Evolutionary conservation across 2,797 vertebrate genomes (phyloP), one percentile per base, ranked within the genome.

Genomic region (Coccyzus lansbergi): DNA sequence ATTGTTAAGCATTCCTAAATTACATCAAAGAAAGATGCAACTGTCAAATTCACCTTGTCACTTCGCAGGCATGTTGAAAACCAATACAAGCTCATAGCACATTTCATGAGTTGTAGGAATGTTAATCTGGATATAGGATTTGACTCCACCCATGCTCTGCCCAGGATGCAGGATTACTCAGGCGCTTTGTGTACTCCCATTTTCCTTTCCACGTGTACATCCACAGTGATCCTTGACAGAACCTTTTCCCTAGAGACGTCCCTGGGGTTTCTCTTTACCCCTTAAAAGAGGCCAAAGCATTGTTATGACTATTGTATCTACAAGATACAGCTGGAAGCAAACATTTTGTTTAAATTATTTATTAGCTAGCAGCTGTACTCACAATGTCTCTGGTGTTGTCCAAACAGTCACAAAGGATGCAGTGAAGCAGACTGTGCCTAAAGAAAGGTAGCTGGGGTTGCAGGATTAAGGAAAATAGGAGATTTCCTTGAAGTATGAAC

Each of bases 81-180:
- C 15, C 44, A 25, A 67, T 75, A 58, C 28, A 78, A 88, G 52
- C 53, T 72, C 60, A n/a, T 3, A 51, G 55, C 28, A 83, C 1
- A 4, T 79, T 91, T 64, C 42, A 78, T 56, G 72, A 91, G 56
- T 2, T 40, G 38, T 48, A 84, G 91, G 87, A 95, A 93, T 83
- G 85, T 88, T 93, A 93, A 91, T 79, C 58, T 34, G 82, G 51
- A 56, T 56, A 15, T 64, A 17, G 88, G 72, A 92, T 86, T 92
- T 69, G 67, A 72, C 63, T 79, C 81, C 85, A 83, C 88, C 92
- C 48, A 0, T 38, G 55, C 74, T 84, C 63, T 87, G 65, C 91
- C 90, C 55, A 21, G 87, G 91, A 68, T 82, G 79, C 42, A 68
- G 36, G 56, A 77, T 93, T 92, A 91, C 75, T 80, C 83, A 71